Base-by-base conservation (phyloP, 2,888 invertebrate species). In the Saturnia pavonia region DNA sequence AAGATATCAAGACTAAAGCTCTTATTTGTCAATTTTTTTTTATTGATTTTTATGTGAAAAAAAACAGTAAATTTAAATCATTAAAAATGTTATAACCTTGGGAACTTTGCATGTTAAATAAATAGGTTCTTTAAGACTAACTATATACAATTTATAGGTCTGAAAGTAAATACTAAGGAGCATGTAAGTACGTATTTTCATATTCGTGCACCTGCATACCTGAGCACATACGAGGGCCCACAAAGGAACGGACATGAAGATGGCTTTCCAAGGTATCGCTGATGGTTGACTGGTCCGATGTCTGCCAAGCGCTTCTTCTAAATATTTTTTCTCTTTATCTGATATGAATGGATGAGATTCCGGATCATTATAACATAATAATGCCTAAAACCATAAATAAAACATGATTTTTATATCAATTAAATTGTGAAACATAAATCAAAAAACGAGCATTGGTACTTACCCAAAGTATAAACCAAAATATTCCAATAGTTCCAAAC, bases 171-270 rank as follows among this genome's bases (percentile, higher is more conserved):
- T 1, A 34, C 6, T 43, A 43, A 43, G 9, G 1, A 43, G 9
- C 43, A 43, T 43, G 34, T 34, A 34, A 34, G 6, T 34, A 34
- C 6, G 34, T 6, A 34, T 34, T 34, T 34, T 34, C 34, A 34
- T 34, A 34, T 34, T 6, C 34, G n/a, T n/a, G n/a, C n/a, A n/a
- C n/a, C n/a, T n/a, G n/a, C 57, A 77, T 82, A 94, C 94, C 92
- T 97, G 96, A 74, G 97, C 97, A 68, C 95, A 95, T 16, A 97
- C 95, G n/a, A 97, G 85, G 0, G 97, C 97, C 95, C 96, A 96
- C 71, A 97, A 90, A 0, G 97, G 96, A 3, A 95, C 91, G 0
- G 96, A 97, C 71, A 94, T 96, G 22, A 96, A 88, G 69, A 97
- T 96, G 0, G 94, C 94, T 78, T 92, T 95, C 97, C 97, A 97